These are phyloP conservation scores for Eupithecia exiguata DNA, from an alignment of 2,888 invertebrate species.

Conservation along the genomic window DNA sequence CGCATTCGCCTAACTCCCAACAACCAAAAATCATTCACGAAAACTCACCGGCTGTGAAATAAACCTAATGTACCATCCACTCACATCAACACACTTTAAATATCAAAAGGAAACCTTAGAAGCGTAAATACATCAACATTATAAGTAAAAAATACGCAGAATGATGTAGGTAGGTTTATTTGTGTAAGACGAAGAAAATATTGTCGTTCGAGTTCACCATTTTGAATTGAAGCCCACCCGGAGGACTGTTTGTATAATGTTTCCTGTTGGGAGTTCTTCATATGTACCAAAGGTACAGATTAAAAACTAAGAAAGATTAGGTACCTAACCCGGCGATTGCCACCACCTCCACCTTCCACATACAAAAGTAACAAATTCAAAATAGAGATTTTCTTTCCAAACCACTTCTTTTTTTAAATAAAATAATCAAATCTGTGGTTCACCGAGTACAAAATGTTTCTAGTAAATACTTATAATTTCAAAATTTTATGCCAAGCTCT, in stretches of 20 bases:
- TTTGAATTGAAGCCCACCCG: neutral
- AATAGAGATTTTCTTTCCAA: neutral
- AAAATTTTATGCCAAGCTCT: slow-evolving; percentile 12
- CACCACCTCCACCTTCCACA: neutral
- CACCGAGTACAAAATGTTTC: neutral
- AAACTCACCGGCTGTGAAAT: slow-evolving; percentile 44
- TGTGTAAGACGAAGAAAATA: slow-evolving; percentile 6
- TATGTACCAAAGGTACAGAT: neutral
- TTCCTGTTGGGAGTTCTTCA: neutral
- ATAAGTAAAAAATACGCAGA: slow-evolving; percentile 9
- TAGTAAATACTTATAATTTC: neutral
- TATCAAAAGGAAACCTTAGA: slow-evolving; percentile 18
- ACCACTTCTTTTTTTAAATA: neutral
- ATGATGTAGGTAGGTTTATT: slow-evolving; percentile 1
- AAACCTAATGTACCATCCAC: slow-evolving; percentile 32
- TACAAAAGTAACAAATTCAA: neutral
- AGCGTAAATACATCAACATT: slow-evolving; percentile 13
- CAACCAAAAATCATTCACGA: slow-evolving; percentile 47
- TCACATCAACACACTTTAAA: slow-evolving; percentile 21
- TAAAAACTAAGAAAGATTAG: neutral
- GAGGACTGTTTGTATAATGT: neutral
- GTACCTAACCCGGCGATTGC: neutral
- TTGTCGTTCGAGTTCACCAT: slow-evolving; percentile 1
- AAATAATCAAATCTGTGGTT: neutral
- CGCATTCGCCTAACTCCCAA: slow-evolving; percentile 45